phyloP scores from a whole-genome alignment of 2,888 invertebrate species.

The Drosophila acutilabella region DNA sequence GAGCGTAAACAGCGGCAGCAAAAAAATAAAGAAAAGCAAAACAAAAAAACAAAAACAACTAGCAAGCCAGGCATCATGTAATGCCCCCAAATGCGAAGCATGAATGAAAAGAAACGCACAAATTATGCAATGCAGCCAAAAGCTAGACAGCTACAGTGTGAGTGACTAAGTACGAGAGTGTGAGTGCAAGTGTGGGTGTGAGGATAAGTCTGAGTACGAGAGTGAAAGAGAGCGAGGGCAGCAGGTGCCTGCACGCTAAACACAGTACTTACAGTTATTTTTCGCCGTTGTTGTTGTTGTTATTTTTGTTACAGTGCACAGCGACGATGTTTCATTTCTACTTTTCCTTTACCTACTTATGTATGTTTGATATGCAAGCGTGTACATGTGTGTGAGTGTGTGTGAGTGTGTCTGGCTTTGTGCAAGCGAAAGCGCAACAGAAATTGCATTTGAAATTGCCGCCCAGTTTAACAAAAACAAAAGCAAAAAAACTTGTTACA shows the following conservation, averaged over 20 bases:
- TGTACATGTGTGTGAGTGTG: conserved; percentile 5
- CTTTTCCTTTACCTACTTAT: conserved; percentile 29
- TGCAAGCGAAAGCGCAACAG: conserved; percentile 62
- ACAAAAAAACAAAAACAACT: background rate
- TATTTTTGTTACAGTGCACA: background rate
- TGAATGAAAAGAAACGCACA: conserved; percentile 46
- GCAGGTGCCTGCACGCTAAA: conserved; percentile 33
- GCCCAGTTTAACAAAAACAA: conserved; percentile 32
- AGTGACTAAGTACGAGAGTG: background rate
- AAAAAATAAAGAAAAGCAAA: conserved; percentile 11
- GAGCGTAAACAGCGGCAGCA: conserved; percentile 17
- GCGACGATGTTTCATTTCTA: conserved; percentile 28
- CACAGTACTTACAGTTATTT: conserved; percentile 38
- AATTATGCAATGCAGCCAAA: conserved; percentile 60
- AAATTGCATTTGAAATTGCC: conserved; percentile 66
- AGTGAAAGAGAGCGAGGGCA: conserved; percentile 1
- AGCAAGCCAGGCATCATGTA: conserved; percentile 33
- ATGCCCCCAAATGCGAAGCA: conserved; percentile 38
- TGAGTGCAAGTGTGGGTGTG: background rate
- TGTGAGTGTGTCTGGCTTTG: conserved; percentile 6
- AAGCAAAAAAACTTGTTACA: conserved; percentile 44
- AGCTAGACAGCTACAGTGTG: conserved; percentile 7
- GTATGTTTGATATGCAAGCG: conserved; percentile 3
- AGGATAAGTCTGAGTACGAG: conserved; percentile 17
- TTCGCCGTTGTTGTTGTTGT: conserved; percentile 10